Percentiles rank a stretch among this genome's conserved stretches.
Evolutionary conservation across 2,888 invertebrate species (phyloP).

Genomic region (Leucoma salicis): DNA sequence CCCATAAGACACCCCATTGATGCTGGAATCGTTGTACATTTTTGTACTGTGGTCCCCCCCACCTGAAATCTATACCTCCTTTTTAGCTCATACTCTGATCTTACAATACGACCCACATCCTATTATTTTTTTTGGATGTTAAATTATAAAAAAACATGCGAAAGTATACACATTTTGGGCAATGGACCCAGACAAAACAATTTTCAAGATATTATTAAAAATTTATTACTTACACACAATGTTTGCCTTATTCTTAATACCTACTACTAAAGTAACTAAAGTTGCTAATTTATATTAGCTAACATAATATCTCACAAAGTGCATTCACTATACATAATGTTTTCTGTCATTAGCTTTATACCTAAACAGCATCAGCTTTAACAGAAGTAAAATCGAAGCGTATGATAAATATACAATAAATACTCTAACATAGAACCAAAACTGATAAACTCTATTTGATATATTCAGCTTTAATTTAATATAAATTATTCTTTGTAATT

Average conservation of each 20-base stretch:
- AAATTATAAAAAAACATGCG: too few relatives aligned
- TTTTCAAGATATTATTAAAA: slow-evolving; percentile 58
- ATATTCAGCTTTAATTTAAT: slow-evolving; percentile 46
- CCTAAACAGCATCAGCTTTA: slow-evolving; percentile 60
- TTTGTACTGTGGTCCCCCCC: too few relatives aligned
- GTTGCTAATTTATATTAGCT: slow-evolving; percentile 71
- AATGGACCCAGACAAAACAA: too few relatives aligned
- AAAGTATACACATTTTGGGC: too few relatives aligned
- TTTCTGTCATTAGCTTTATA: slow-evolving; percentile 53
- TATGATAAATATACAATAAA: slow-evolving; percentile 79
- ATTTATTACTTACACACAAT: slow-evolving; percentile 78
- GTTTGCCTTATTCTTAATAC: slow-evolving; percentile 73
- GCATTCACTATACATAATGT: slow-evolving; percentile 55
- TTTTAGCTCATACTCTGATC: too few relatives aligned
- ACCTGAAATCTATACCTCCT: too few relatives aligned
- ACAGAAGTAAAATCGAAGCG: slow-evolving; percentile 54
- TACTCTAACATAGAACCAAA: slow-evolving; percentile 62
- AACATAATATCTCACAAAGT: slow-evolving; percentile 73
- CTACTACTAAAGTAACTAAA: slow-evolving; percentile 65
- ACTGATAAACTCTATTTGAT: slow-evolving; percentile 57
- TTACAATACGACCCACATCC: too few relatives aligned
- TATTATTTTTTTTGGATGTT: too few relatives aligned
- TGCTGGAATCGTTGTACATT: too few relatives aligned
- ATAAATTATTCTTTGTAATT: slow-evolving; percentile 69
- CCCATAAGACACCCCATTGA: too few relatives aligned